phyloP scores from a whole-genome alignment of 2,113 vertebrate species.

The Sinocyclocheilus grahami region DNA sequence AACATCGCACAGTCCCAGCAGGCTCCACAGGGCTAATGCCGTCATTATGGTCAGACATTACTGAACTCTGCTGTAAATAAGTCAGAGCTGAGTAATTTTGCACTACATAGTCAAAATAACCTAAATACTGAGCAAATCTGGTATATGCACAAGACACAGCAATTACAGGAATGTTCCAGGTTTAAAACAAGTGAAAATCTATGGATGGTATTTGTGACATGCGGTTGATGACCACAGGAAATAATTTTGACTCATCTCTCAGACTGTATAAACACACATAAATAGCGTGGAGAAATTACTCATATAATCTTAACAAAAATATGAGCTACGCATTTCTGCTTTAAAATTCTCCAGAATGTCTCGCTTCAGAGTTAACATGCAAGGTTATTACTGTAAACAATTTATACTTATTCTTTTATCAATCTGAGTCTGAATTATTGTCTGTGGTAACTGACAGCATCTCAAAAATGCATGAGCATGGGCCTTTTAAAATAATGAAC shows the following conservation, averaged over 20 bases:
- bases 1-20: constrained; percentile 55
- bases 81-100: constrained; percentile 12
- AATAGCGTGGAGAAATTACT: neutral
- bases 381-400: neutral
- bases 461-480: neutral
- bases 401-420: neutral
- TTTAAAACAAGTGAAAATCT: neutral
- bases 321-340: neutral
- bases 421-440: neutral
- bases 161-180: neutral
- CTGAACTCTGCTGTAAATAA: constrained; percentile 5
- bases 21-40: neutral
- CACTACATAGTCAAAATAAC: neutral
- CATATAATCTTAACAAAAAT: neutral
- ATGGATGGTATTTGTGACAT: neutral
- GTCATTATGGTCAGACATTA: neutral
- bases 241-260: neutral
- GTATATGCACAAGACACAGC: neutral
- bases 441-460: neutral
- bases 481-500: neutral
- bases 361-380: neutral
- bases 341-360: neutral
- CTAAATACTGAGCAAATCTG: neutral
- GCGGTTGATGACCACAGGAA: neutral
- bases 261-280: neutral